Conservation (phyloP, 1,140 invertebrate genomes). For the Procambarus virginalis region DNA sequence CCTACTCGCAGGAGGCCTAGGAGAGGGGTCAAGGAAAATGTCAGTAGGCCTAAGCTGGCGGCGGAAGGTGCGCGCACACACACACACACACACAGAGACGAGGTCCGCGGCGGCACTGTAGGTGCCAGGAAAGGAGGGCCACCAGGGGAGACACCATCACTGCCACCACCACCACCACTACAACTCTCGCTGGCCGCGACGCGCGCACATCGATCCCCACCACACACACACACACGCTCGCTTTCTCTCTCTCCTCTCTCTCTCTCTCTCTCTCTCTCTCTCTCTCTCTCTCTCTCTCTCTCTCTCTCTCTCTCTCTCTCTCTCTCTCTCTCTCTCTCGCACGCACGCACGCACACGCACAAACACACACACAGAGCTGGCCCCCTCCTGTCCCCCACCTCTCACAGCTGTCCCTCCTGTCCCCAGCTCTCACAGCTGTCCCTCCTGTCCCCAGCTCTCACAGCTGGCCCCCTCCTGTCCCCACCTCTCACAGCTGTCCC, state of each 20-base stretch:
- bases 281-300: constrained; percentile 46
- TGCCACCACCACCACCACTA: constrained; percentile 35
- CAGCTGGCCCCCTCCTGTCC: neutral
- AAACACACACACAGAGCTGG: too few species aligned
- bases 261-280: constrained; percentile 26
- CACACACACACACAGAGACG: constrained; percentile 29
- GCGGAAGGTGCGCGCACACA: constrained; percentile 34
- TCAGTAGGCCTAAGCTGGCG: constrained; percentile 47
- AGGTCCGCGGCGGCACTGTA: constrained; percentile 60
- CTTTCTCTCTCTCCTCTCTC: constrained; percentile 8
- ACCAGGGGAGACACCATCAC: constrained; percentile 7
- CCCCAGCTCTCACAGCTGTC: constrained; percentile 8
- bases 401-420: constrained; percentile 25
- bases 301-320: constrained; percentile 1
- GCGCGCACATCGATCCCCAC: constrained; percentile 61
- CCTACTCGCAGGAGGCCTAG: constrained; percentile 22
- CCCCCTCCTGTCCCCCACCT: constrained; percentile 4
- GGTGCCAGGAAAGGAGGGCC: constrained; percentile 25
- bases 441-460: neutral
- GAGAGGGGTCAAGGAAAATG: constrained; percentile 41
- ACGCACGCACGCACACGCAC: too few species aligned
- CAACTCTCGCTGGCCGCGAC: constrained; percentile 18
- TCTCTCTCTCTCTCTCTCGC: neutral
- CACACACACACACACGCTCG: neutral
- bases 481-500: too few species aligned